Percentiles rank a stretch among this genome's conserved stretches.
phyloP scores from a whole-genome alignment of 2,797 vertebrate genomes.

The Pangasius mekongensis region DNA sequence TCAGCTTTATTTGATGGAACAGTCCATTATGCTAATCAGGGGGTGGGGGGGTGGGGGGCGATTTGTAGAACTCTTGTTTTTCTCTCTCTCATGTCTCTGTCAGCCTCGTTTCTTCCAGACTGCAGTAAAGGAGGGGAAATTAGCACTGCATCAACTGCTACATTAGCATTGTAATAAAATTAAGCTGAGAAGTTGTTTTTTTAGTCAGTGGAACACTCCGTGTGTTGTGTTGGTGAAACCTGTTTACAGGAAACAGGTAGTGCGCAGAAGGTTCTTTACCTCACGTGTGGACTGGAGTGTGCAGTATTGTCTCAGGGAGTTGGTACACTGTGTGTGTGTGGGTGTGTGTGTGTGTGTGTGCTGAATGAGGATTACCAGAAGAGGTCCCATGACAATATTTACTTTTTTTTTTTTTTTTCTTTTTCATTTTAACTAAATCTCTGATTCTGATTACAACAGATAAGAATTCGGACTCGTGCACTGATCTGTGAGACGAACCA shows the following conservation, averaged over 20 bases:
- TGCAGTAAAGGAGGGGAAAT: background rate
- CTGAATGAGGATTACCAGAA: slow-evolving; percentile 5
- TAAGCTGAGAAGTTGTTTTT: background rate
- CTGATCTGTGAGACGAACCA: background rate
- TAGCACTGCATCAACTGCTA: background rate
- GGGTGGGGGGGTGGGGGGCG: background rate
- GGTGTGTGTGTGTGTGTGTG: slow-evolving; percentile 31
- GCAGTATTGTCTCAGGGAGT: slow-evolving; percentile 57
- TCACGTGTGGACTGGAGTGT: slow-evolving; percentile 39
- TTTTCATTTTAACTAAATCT: background rate
- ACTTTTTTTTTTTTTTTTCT: background rate
- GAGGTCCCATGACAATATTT: background rate
- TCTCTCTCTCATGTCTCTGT: background rate
- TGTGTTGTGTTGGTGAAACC: background rate
- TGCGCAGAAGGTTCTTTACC: slow-evolving; percentile 17
- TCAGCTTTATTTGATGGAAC: background rate
- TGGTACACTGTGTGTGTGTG: slow-evolving; percentile 38
- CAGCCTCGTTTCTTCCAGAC: background rate
- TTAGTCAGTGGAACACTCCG: background rate
- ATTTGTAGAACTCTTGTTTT: too few species aligned
- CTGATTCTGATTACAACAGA: background rate
- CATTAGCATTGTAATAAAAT: background rate
- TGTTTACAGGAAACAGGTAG: slow-evolving; percentile 13
- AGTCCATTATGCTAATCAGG: background rate
- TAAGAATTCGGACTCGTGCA: background rate